A percentile compares a stretch with the other conserved stretches of the same genome.
phyloP scores from a whole-genome alignment of 92 coral and sea anemone species.

The Pocillopora meandrina region DNA sequence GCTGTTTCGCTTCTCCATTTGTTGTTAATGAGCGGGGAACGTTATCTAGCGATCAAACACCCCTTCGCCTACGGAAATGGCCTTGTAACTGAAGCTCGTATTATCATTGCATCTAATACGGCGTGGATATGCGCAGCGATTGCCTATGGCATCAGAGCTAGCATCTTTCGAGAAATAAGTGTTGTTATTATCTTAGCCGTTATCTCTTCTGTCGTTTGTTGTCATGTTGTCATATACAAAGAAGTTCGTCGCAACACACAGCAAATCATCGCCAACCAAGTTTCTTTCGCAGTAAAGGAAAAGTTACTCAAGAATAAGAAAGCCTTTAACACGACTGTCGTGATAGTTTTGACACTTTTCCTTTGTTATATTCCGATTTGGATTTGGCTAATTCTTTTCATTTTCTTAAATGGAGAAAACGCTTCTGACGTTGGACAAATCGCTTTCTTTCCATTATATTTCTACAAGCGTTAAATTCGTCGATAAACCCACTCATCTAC shows the following conservation, averaged over 20 bases:
- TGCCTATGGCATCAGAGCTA: too few species aligned
- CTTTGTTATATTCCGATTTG: neutral
- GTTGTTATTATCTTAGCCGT: neutral
- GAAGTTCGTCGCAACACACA: neutral
- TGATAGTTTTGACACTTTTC: neutral
- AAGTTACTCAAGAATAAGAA: conserved; percentile 8
- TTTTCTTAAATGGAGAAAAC: too few species aligned
- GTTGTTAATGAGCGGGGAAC: neutral
- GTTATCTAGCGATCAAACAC: neutral
- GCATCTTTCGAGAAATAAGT: too few species aligned
- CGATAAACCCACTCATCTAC: conserved; percentile 11
- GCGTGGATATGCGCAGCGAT: neutral
- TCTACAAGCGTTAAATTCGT: neutral
- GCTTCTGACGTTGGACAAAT: neutral
- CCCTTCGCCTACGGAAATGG: neutral
- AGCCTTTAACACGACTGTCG: neutral
- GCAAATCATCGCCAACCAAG: neutral
- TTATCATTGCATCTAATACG: neutral
- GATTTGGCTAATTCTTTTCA: neutral
- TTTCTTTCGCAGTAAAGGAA: neutral
- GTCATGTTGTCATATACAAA: neutral
- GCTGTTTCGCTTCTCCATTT: neutral
- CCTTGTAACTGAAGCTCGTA: neutral
- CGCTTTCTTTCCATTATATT: neutral
- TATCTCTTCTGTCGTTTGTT: neutral